phyloP scores from a whole-genome alignment of 2,888 invertebrate genomes.

The Xestia ashworthii region DNA sequence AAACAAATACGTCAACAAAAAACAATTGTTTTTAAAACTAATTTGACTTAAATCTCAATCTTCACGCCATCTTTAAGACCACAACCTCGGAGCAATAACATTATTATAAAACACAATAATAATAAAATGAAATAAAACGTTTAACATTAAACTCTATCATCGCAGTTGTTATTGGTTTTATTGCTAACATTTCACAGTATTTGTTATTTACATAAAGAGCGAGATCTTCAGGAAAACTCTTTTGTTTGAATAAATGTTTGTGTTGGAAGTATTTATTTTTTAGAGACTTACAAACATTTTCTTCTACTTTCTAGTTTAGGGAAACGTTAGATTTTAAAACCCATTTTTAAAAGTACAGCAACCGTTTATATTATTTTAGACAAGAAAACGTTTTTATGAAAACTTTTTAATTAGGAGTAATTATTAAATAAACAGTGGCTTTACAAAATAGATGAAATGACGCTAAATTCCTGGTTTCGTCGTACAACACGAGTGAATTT shows the following conservation, averaged over 20 bases:
- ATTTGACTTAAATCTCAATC: not conserved
- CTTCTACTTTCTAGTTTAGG: not conserved
- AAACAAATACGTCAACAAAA: not conserved
- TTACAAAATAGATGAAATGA: not conserved
- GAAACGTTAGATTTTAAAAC: not conserved
- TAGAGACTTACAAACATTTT: not conserved
- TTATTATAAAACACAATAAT: constrained; percentile 35
- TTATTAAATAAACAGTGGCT: not conserved
- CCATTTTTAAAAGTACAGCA: not conserved
- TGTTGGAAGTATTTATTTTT: not conserved
- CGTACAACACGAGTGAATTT: not conserved
- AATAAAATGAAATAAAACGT: constrained; percentile 49
- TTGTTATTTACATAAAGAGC: constrained; percentile 43
- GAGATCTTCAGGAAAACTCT: constrained; percentile 26
- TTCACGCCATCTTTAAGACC: not conserved
- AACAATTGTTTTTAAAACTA: not conserved
- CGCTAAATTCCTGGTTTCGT: not conserved
- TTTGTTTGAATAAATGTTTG: constrained; percentile 11
- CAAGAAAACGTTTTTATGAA: not conserved
- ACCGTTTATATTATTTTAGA: not conserved
- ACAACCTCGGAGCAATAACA: constrained; percentile 8
- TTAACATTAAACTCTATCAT: constrained; percentile 45
- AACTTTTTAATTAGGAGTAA: not conserved
- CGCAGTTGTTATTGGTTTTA: constrained; percentile 35
- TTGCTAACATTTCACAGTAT: constrained; percentile 22